Evolutionary conservation across 2,888 invertebrate genomes (phyloP), one percentile per base, ranked within the genome.

Genomic region (Xestia sexstrigata): DNA sequence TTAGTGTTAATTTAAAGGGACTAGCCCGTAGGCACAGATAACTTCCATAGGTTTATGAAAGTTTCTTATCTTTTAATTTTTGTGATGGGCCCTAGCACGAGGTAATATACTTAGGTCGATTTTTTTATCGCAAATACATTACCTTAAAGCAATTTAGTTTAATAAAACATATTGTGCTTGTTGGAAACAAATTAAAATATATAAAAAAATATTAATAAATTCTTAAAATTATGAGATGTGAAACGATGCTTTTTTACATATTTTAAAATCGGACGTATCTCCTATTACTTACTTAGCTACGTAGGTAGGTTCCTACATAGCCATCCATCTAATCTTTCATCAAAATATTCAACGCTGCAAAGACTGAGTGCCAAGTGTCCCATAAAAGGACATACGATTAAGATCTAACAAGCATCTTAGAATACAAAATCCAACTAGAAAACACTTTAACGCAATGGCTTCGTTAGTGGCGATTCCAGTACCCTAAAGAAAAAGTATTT

Each of bases 371-470:
- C 23, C 35, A 76, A 35, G 23, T 74, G n/a, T 17, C n/a, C 30
- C 74, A n/a, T 45, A 35, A 17, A 52, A 35, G n/a, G 74, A 23
- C 20, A 45, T 15, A 17, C 26, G 63, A 75, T 55, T 75, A 45
- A n/a, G 23, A 74, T 74, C 52, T 35, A 39, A 45, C 45, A 11
- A 65, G 26, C 23, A 23, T 17, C 63, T 20, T 17, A 23, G 76
- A 45, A 75, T 76, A 30, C 23, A 26, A 63, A 65, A 55, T 55
- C 15, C 26, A 74, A 49, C 26, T 65, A 55, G 63, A 55, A 75
- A 75, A 30, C 23, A 39, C 17, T 17, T 17, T 26, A 47, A 13
- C 39, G 5, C 11, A 30, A 45, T 20, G 7, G 9, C 9, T 30
- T 71, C 26, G 3, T 0, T 26, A 39, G 23, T 52, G 0, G 26